Percentiles rank a stretch among this genome's conserved stretches.
Conservation (phyloP, 2,113 vertebrate genomes). For the Psilopsiagon aymara region DNA sequence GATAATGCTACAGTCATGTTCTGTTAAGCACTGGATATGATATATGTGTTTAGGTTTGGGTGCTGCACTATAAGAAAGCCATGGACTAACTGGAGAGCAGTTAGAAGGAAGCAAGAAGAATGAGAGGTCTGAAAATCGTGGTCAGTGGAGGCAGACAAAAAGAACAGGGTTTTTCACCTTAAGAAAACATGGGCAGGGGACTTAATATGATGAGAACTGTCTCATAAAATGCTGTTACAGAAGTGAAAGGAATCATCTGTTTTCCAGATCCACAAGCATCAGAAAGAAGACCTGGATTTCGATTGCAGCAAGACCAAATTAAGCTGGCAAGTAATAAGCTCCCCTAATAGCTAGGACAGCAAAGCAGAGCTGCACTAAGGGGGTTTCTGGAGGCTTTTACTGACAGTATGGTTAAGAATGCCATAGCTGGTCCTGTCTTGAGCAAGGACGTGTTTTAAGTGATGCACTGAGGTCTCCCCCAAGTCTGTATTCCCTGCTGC, state of each 20-base stretch:
- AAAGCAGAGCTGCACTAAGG: not conserved
- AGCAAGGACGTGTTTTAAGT: not conserved
- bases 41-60: not conserved
- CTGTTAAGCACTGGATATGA: not conserved
- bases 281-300: not conserved
- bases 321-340: not conserved
- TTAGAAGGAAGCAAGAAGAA: not conserved
- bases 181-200: not conserved
- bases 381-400: not conserved
- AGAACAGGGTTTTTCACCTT: not conserved
- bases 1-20: not conserved
- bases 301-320: not conserved
- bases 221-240: not conserved
- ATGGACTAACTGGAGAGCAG: not conserved
- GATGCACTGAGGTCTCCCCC: not conserved
- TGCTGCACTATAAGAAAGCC: not conserved
- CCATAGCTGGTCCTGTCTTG: not conserved
- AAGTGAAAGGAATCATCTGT: not conserved
- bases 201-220: not conserved
- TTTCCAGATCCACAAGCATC: not conserved
- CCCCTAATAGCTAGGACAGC: not conserved
- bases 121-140: not conserved
- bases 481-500: not conserved
- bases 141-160: not conserved
- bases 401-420: not conserved